phyloP scores from a whole-genome alignment of 2,113 vertebrate species.

The Tursiops truncatus region DNA sequence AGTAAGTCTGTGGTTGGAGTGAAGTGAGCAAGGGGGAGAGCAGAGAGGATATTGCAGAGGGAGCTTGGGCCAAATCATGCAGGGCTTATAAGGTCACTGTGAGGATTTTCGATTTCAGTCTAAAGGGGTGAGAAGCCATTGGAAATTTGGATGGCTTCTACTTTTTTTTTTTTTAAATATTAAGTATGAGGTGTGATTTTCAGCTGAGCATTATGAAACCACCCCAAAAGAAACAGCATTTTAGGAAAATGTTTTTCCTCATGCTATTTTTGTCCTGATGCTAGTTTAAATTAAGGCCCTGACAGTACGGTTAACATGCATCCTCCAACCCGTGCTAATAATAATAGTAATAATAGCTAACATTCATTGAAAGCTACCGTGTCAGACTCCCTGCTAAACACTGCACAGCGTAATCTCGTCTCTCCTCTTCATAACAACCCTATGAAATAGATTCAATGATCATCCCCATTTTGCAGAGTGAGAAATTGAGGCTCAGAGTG shows the following conservation, averaged over 20 bases:
- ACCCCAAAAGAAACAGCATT: background rate
- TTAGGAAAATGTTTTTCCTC: background rate
- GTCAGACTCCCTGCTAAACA: background rate
- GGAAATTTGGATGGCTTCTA: background rate
- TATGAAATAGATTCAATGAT: background rate
- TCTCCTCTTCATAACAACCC: background rate
- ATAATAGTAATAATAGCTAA: no score
- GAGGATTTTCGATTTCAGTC: background rate
- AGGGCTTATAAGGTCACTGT: background rate
- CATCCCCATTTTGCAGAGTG: background rate
- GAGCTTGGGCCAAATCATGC: background rate
- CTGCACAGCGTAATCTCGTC: background rate
- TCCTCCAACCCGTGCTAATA: background rate
- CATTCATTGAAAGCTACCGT: background rate
- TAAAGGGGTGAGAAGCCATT: background rate
- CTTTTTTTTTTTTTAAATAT: background rate
- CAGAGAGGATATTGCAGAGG: background rate
- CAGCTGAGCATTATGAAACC: background rate
- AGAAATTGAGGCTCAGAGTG: background rate
- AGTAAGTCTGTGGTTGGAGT: background rate
- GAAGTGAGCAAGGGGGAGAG: background rate
- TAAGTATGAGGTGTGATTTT: slow-evolving; percentile 19
- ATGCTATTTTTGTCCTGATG: background rate
- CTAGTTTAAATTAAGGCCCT: background rate
- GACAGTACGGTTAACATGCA: background rate